Evolutionary conservation across 23 tunicate species (phyloP), one percentile per base, ranked within the genome.

Genomic region (Ciona savignyi): DNA sequence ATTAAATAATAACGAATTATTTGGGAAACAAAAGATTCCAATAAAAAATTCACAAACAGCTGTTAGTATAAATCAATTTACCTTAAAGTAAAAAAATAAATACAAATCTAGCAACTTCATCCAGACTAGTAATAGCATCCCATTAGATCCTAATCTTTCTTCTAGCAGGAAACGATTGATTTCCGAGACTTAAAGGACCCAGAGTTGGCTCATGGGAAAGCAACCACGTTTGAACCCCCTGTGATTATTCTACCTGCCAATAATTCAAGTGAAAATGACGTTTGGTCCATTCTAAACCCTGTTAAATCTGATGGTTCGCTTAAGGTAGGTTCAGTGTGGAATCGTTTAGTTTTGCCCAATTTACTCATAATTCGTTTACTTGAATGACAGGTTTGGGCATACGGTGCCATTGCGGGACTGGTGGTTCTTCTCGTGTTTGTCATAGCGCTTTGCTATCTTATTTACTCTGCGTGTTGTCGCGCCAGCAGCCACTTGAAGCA

Each of bases 321-420:
- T 21, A 81, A 81, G 65, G 86, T 81, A 32, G 30, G n/a, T 25
- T 19, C 65, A 27, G 11, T 68, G 19, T 9, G 28, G 48, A 6
- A 9, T 26, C 4, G 4, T 68, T 9, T 68, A 9, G 19, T 27
- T 28, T 32, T 70, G 60, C 74, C n/a, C n/a, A n/a, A n/a, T n/a
- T n/a, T n/a, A n/a, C n/a, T n/a, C n/a, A n/a, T n/a, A n/a, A n/a
- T n/a, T n/a, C n/a, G n/a, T n/a, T n/a, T n/a, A n/a, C n/a, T n/a
- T n/a, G n/a, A n/a, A n/a, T n/a, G n/a, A 11, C 72, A 89, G 96
- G 75, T 68, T 1, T 90, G 97, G 97, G 97, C 88, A 32, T 90
- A 83, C 64, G 97, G 86, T 28, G 97, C 85, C 25, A 74, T 90
- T 27, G 97, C 97, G 0, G 97, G 90, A 23, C 33, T 83, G 25